Evolutionary conservation across 2,888 invertebrate species (phyloP).

Genomic region (Zootermopsis nevadensis): DNA sequence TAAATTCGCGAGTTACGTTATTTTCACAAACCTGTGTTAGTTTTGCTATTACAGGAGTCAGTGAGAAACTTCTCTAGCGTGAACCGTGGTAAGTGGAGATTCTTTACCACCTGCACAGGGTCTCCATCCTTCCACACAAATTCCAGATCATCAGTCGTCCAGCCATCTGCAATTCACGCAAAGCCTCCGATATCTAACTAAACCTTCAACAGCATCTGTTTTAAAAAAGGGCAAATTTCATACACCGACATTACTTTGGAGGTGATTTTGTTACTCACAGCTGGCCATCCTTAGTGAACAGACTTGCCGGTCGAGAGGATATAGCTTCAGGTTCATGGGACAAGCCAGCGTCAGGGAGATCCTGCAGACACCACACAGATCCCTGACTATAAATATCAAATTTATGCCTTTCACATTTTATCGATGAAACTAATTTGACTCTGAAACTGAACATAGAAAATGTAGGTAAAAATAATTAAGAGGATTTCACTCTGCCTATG

Average conservation of each 20-base stretch:
- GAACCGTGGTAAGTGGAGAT: slow-evolving; percentile 92
- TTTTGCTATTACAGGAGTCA: slow-evolving; percentile 96
- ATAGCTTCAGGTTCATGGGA: slow-evolving; percentile 97
- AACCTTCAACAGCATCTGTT: background rate
- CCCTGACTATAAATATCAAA: no score
- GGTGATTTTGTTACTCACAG: slow-evolving; percentile 76
- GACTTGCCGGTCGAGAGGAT: slow-evolving; percentile 94
- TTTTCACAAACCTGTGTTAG: slow-evolving; percentile 90
- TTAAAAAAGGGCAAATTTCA: no score
- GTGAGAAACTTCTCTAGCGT: slow-evolving; percentile 94
- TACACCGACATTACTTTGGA: no score
- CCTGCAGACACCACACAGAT: slow-evolving; percentile 66
- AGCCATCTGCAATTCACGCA: slow-evolving; percentile 85
- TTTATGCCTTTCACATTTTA: no score
- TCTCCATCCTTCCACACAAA: slow-evolving; percentile 97
- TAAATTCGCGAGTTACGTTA: no score
- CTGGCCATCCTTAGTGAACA: slow-evolving; percentile 97
- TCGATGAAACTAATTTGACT: no score
- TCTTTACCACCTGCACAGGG: slow-evolving; percentile 95
- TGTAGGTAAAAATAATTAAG: no score
- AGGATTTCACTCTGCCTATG: no score
- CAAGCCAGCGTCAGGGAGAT: slow-evolving; percentile 96
- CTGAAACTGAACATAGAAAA: no score
- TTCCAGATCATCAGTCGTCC: slow-evolving; percentile 96
- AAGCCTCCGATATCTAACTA: background rate